Conservation (phyloP, 2,113 vertebrate genomes). For the Steatornis caripensis region DNA sequence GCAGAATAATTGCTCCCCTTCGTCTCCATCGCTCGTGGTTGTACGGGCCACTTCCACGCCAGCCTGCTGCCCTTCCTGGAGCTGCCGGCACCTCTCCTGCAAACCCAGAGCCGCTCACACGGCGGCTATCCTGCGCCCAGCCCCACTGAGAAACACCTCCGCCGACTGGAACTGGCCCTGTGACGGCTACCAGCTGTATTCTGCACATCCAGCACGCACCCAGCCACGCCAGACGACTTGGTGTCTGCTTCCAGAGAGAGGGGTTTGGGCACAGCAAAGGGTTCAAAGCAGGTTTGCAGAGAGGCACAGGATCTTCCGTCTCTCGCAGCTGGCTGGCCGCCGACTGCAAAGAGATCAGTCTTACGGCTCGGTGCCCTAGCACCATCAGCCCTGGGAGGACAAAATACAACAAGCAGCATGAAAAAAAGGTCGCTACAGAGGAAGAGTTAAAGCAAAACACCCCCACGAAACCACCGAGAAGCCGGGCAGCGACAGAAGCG, state of each 20-base stretch:
- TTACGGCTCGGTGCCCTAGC: neutral
- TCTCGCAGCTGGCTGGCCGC: rapidly evolving
- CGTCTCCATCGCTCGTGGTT: no score
- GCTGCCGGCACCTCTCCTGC: neutral
- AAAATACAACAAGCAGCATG: neutral
- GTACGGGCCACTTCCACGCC: no score
- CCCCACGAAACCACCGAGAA: neutral
- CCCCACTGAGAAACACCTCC: neutral
- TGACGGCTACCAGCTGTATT: neutral
- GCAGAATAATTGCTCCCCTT: neutral
- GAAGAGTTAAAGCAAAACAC: neutral
- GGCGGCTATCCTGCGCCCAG: neutral
- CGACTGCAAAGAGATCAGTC: rapidly evolving
- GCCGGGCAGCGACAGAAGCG: neutral
- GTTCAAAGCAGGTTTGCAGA: neutral
- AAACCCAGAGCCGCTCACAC: neutral
- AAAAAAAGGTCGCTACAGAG: neutral
- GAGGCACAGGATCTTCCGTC: neutral
- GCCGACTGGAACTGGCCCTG: neutral
- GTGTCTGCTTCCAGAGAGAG: neutral
- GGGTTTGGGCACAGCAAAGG: neutral
- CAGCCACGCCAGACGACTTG: neutral
- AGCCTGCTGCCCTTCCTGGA: neutral
- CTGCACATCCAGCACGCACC: rapidly evolving
- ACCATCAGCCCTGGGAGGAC: neutral